Base-by-base conservation (phyloP, 1,140 invertebrate species). In the Tetragonula clypearis region DNA sequence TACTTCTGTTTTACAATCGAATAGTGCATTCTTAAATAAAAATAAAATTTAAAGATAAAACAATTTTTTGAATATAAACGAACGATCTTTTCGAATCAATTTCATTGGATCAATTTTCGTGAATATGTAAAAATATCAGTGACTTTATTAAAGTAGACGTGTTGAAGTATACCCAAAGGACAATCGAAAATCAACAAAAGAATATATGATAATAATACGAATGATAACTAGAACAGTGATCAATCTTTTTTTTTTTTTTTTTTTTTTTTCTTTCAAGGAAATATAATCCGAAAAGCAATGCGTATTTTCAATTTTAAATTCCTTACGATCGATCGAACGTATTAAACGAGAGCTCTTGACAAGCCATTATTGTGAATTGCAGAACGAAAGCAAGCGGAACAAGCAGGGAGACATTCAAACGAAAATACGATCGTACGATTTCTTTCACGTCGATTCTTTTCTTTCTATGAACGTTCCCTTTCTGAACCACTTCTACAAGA, bases 391-490 rank as follows among this genome's bases (percentile, higher is more conserved):
- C 41, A 49, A 76, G 19, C 72, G 6, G 23, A 19, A 53, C 41
- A 69, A 77, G 62, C 81, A 68, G 62, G 81, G 14, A 9, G 14
- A 9, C 6, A 1, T 19, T 66, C 11, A 6, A 76, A 41, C 23
- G 2, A 23, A 56, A 23, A 76, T n/a, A 3, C 60, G 49, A 53
- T 76, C 26, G 15, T 68, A 49, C 0, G 35, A 58, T 68, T 49
- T 77, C 35, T 15, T 58, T 49, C 73, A 8, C 74, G 26, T 56
- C 53, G n/a, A 68, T 6, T 26, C 17, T 26, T n/a, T 56, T 76
- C 49, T 76, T 77, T 55, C 60, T 69, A 41, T 49, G 11, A 77
- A 77, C 62, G 35, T 83, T 69, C 65, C 41, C 81, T 58, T 83
- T 69, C 65, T 83, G 8, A 78, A 69, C 74, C 74, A 14, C 74